Base-by-base conservation (phyloP, 2,797 vertebrate genomes). In the Chiropotes sagulatus region DNA sequence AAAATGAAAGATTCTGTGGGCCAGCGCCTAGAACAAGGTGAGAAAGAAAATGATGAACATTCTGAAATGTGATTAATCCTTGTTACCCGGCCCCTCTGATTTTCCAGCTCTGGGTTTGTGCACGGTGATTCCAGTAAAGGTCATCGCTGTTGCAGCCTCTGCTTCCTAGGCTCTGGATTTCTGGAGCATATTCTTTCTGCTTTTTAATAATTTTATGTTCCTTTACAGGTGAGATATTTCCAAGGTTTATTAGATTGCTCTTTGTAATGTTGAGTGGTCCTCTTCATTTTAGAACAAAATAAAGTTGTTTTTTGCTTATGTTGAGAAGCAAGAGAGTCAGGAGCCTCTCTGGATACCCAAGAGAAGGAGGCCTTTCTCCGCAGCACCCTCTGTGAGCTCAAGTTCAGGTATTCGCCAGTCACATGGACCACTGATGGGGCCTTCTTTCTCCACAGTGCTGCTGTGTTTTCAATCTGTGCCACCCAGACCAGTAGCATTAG, bases 341-440 rank as follows among this genome's bases (percentile, higher is more conserved):
- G 44, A 33, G 7, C 14, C 24, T 28, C 24, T 58, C 57, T 28
- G 26, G 24, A 58, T 17, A 0, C 2, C 4, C 20, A 8, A 22
- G 41, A 22, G 22, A 30, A 24, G 57, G 48, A 57, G n/a, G 14
- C 28, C 46, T 46, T 15, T 5, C 57, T 24, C 2, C 22, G 24
- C 3, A n/a, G 1, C 9, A 3, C 67, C 44, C 50, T n/a, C 64
- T 58, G 24, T 4, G 20, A 22, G 5, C 11, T 11, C 22, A 26
- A 19, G n/a, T 24, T 58, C 57, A 20, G 17, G 26, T 9, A 10
- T 73, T 26, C 19, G 24, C 30, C 8, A 0, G 33, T 2, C 58
- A 15, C 81, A 1, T 2, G 41, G 52, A 2, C 79, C 19, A 2
- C 20, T 1, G 6, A 12, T 0, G 4, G 9, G 1, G 50, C 4